Base-by-base conservation (phyloP, 2,888 invertebrate species). In the Alviniconcha strummeri region DNA sequence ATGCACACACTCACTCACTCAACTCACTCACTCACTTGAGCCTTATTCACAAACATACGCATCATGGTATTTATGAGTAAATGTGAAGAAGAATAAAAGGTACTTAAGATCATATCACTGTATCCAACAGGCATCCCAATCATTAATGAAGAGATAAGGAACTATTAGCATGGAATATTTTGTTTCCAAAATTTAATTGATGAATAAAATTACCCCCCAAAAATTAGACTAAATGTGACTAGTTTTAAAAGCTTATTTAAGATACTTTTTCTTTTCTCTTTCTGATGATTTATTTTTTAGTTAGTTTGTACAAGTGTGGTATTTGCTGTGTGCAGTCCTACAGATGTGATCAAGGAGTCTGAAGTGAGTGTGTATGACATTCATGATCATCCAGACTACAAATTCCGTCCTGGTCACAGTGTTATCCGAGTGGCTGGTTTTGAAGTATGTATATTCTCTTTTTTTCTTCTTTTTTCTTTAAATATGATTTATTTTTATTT, bases 281-380 rank as follows among this genome's bases (percentile, higher is more conserved):
- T 60, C 56, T 55, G 4, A 69, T 71, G 15, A 19, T 4, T 72
- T 9, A n/a, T 57, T 11, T 17, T 0, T 36, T 36, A 17, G 56
- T 64, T 60, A 17, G 57, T 67, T 5, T 80, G 8, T 36, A 11
- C 55, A 36, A 36, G 36, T 36, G 36, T 36, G 54, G 55, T 81
- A 15, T 57, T 36, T 81, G 57, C 71, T 36, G 4, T 87, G 60
- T 52, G 5, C 56, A 93, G 97, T 96, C 84, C 97, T 96, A 88
- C 86, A 7, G 95, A 95, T 87, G 95, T 96, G 92, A 93, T 96
- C 79, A 95, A 96, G 88, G 96, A 96, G 90, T 96, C 96, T 82
- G 98, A 98, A 94, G 96, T 97, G 91, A 98, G 98, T 94, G 98
- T 98, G 6, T 99, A 98, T 93, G 98, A 99, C 94, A 94, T 98